These are phyloP conservation scores for Lithobates pipiens DNA, from an alignment of 2,797 vertebrate species.

Conservation along the genomic window DNA sequence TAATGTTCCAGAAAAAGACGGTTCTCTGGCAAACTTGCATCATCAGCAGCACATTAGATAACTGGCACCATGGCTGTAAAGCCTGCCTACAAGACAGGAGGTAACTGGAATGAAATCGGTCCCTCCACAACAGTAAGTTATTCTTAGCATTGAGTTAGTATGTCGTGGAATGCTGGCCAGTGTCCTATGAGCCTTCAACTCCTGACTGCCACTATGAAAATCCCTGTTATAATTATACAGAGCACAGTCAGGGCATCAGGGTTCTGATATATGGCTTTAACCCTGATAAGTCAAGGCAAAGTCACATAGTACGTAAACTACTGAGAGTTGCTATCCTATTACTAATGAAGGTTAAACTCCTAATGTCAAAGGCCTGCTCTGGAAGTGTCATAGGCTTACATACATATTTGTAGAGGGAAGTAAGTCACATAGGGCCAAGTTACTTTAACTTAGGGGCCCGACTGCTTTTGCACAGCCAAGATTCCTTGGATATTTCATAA, in stretches of 20 bases:
- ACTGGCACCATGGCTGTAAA: slow-evolving; percentile 4
- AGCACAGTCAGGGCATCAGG: slow-evolving; percentile 23
- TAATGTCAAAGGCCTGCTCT: background rate
- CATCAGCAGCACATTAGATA: no score
- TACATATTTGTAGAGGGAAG: background rate
- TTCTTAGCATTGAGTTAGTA: slow-evolving; percentile 17
- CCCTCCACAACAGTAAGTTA: background rate
- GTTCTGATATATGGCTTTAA: slow-evolving; percentile 30
- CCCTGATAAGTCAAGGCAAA: slow-evolving; percentile 7
- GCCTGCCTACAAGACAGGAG: slow-evolving; percentile 5
- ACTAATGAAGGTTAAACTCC: background rate
- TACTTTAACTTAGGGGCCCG: background rate
- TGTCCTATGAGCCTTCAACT: background rate
- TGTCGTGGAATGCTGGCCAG: slow-evolving; percentile 25
- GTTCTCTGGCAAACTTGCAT: no score
- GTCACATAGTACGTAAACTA: slow-evolving; percentile 11
- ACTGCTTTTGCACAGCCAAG: no score
- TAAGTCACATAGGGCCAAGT: background rate
- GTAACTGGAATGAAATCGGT: slow-evolving; percentile 11
- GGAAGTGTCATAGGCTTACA: background rate
- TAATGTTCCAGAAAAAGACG: no score
- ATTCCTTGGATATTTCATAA: no score
- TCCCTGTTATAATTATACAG: slow-evolving; percentile 31
- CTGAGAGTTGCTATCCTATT: background rate
- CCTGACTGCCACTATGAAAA: background rate